A percentile compares a stretch with the other conserved stretches of the same genome.
phyloP scores from a whole-genome alignment of 2,797 vertebrate genomes.

The Mastacembelus armatus region DNA sequence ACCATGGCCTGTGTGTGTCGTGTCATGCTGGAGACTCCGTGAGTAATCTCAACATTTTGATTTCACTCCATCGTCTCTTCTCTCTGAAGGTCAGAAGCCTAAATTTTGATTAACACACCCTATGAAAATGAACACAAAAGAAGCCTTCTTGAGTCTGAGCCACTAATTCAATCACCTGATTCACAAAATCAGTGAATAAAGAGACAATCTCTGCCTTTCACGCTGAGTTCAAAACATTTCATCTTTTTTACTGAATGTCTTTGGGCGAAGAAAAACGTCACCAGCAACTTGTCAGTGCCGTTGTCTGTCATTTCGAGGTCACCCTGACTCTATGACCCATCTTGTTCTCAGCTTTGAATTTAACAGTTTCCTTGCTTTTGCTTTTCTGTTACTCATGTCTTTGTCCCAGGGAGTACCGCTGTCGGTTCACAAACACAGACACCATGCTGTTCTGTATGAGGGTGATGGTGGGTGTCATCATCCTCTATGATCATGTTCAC shows the following conservation, averaged over 20 bases:
- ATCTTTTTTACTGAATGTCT: conserved; percentile 9
- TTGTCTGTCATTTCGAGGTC: background rate
- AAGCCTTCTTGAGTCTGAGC: conserved; percentile 4
- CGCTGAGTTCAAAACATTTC: conserved; percentile 10
- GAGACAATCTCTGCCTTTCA: conserved; percentile 30
- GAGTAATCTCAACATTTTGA: conserved; percentile 69
- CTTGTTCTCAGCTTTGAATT: background rate
- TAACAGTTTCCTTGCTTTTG: no score
- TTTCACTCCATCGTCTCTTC: background rate
- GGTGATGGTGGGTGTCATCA: conserved; percentile 94
- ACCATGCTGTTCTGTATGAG: conserved; percentile 95
- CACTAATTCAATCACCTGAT: conserved; percentile 26
- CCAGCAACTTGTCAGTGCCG: background rate
- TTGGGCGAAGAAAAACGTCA: conserved; percentile 18
- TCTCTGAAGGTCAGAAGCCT: conserved; percentile 23
- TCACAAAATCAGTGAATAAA: conserved; percentile 15
- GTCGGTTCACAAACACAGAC: conserved; percentile 94
- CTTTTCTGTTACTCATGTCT: background rate
- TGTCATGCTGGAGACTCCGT: conserved; percentile 95
- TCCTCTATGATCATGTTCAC: conserved; percentile 93
- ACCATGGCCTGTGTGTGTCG: conserved; percentile 94
- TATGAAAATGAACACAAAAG: conserved; percentile 36
- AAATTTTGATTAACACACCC: conserved; percentile 32
- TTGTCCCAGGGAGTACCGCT: conserved; percentile 88
- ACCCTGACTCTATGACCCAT: background rate